Evolutionary conservation across 2,797 vertebrate genomes (phyloP).

Genomic region (Lithobates sylvaticus): DNA sequence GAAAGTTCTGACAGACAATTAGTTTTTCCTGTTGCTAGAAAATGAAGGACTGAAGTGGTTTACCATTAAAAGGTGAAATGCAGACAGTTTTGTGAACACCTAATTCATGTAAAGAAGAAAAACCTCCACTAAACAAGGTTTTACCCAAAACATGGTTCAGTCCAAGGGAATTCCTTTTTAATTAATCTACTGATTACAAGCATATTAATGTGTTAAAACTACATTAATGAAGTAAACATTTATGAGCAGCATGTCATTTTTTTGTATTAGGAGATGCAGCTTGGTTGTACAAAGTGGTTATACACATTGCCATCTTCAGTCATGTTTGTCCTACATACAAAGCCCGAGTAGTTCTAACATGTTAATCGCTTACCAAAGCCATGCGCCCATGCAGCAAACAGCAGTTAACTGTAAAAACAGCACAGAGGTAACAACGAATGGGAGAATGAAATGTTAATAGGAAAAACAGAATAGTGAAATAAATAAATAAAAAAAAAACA

Average conservation of each 20-base stretch:
- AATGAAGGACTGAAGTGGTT: too few species aligned
- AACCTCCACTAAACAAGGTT: too few species aligned
- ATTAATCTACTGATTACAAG: too few species aligned
- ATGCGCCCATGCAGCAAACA: slow-evolving; percentile 92
- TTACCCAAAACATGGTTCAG: too few species aligned
- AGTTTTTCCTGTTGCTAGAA: too few species aligned
- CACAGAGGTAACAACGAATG: slow-evolving; percentile 78
- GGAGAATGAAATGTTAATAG: slow-evolving; percentile 67
- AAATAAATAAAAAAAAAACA: slow-evolving; percentile 17
- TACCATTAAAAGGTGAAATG: too few species aligned
- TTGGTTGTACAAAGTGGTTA: not conserved
- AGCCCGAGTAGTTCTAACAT: slow-evolving; percentile 64
- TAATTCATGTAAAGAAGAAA: too few species aligned
- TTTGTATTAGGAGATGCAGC: not conserved
- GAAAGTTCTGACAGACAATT: too few species aligned
- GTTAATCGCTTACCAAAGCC: slow-evolving; percentile 88
- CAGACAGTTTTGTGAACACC: too few species aligned
- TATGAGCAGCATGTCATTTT: not conserved
- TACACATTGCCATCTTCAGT: not conserved
- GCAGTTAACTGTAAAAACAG: slow-evolving; percentile 98
- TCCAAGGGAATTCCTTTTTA: too few species aligned
- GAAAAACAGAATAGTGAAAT: not conserved
- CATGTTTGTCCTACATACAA: not conserved
- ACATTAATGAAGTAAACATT: not conserved
- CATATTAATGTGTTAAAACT: too few species aligned